Percentiles rank a stretch among this genome's conserved stretches.
Evolutionary conservation across 2,113 vertebrate genomes (phyloP).

Genomic region (Vanacampus margaritifer): DNA sequence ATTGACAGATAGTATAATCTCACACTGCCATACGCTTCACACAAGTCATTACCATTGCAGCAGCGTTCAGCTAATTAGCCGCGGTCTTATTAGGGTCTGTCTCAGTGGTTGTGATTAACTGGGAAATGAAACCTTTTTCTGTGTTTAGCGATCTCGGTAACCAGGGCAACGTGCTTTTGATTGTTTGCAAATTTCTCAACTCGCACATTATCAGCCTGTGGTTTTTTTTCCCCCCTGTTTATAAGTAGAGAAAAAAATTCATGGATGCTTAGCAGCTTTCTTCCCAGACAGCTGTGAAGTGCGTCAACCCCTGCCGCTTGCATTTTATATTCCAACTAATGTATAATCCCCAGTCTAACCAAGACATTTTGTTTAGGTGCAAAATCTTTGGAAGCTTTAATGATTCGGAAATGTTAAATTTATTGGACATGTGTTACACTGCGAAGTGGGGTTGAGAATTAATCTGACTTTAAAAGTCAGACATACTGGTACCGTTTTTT

Average conservation of each 20-base stretch:
- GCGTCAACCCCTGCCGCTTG: conserved; percentile 41
- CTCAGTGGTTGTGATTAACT: conserved; percentile 48
- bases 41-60: conserved; percentile 55
- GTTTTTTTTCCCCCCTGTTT: conserved; percentile 8
- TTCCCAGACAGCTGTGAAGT: conserved; percentile 35
- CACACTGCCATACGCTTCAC: conserved; percentile 45
- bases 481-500: neutral
- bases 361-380: conserved; percentile 19
- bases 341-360: conserved; percentile 38
- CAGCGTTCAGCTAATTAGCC: conserved; percentile 52
- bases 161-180: conserved; percentile 9
- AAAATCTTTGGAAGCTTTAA: conserved; percentile 7
- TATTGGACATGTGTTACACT: conserved; percentile 14
- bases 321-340: conserved; percentile 42
- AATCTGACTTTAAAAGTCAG: neutral
- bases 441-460: conserved; percentile 11
- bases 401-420: conserved; percentile 23
- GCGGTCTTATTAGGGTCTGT: conserved; percentile 42
- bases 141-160: conserved; percentile 29
- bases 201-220: neutral
- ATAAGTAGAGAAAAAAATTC: conserved; percentile 32
- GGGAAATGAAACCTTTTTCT: conserved; percentile 50
- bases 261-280: conserved; percentile 41
- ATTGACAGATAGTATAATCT: conserved; percentile 49
- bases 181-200: conserved; percentile 8